These are phyloP conservation scores for Apostichopus californicus DNA, from an alignment of 35 echinoderm and acorn worm genomes.

Conservation along the genomic window DNA sequence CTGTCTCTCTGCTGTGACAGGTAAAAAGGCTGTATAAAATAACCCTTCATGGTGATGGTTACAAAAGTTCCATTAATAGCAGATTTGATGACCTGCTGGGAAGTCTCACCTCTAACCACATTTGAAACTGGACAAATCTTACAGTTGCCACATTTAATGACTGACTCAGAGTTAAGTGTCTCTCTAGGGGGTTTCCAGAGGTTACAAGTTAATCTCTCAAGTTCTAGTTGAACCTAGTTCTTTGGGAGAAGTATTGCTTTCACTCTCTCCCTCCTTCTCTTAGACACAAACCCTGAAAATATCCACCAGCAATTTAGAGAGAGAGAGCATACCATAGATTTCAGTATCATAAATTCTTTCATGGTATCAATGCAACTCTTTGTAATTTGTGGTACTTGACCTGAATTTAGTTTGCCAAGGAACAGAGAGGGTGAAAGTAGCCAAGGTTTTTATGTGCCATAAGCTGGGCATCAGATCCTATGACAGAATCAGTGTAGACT, in stretches of 20 bases:
- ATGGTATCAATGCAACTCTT: neutral
- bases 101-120: neutral
- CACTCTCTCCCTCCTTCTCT: neutral
- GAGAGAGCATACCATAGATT: neutral
- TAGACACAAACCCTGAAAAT: neutral
- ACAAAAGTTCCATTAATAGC: neutral
- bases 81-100: neutral
- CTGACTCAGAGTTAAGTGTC: neutral
- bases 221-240: neutral
- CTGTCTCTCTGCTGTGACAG: too few species aligned
- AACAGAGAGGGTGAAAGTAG: too few species aligned
- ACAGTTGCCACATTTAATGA: slow-evolving; percentile 22
- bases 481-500: too few species aligned
- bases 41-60: neutral
- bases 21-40: neutral
- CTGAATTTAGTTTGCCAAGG: neutral
- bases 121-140: neutral
- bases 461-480: too few species aligned
- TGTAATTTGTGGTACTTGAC: neutral
- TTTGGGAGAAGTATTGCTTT: neutral
- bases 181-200: neutral
- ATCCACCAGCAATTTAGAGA: neutral
- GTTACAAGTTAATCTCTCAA: neutral
- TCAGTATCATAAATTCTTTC: slow-evolving; percentile 7
- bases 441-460: too few species aligned